phyloP scores from a whole-genome alignment of 92 coral and sea anemone species.

The Plumapathes pennacea region DNA sequence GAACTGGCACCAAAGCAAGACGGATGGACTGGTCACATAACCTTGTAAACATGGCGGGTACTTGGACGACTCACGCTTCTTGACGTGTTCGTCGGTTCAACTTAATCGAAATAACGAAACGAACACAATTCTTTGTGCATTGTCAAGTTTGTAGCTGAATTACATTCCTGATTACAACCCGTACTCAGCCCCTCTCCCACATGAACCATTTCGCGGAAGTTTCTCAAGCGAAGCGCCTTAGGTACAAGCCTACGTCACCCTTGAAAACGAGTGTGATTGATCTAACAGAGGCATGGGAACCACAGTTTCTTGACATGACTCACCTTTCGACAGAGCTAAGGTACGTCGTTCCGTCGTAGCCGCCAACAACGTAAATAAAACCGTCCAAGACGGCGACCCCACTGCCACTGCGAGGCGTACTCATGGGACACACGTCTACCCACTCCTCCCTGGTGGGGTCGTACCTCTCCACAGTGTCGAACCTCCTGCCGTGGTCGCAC shows the following conservation, averaged over 20 bases:
- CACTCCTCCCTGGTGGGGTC: conserved; percentile 87
- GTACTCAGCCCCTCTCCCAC: background rate
- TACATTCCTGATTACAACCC: too few species aligned
- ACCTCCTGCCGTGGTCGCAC: conserved; percentile 92
- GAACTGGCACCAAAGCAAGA: too few species aligned
- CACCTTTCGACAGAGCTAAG: conserved; percentile 97
- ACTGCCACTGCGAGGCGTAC: conserved; percentile 98
- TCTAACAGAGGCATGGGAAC: background rate
- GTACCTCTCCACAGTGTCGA: conserved; percentile 90
- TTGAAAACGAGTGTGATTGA: too few species aligned
- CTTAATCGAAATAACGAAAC: too few species aligned
- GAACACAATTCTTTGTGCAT: too few species aligned
- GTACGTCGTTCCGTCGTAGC: conserved; percentile 96
- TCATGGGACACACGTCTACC: conserved; percentile 88
- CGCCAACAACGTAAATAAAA: conserved; percentile 92
- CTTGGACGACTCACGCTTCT: too few species aligned
- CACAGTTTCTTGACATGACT: background rate
- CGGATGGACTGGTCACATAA: too few species aligned
- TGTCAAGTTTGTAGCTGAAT: too few species aligned
- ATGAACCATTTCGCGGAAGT: background rate
- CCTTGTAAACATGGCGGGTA: too few species aligned
- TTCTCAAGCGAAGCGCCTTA: background rate
- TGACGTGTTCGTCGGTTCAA: too few species aligned
- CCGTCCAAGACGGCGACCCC: conserved; percentile 98
- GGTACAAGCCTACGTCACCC: too few species aligned